Evolutionary conservation across 2,797 vertebrate genomes (phyloP).

Genomic region (Anabas testudineus): DNA sequence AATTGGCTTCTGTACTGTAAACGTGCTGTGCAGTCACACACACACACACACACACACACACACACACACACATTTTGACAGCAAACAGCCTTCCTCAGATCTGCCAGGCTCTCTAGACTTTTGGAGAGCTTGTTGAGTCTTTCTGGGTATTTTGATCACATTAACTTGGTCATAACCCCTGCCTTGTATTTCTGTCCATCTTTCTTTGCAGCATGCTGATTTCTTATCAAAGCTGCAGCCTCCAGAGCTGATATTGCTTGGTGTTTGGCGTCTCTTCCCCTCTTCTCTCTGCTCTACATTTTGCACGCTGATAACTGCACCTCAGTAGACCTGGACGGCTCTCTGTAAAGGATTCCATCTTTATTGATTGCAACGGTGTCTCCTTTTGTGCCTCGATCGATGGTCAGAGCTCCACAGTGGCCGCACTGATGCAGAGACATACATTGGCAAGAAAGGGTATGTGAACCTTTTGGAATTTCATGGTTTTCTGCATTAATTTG

Average conservation of each 20-base stretch:
- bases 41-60: slow-evolving; percentile 14
- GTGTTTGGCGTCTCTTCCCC: neutral
- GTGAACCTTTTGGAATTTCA: no score
- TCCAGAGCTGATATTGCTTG: slow-evolving; percentile 19
- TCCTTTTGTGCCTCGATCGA: slow-evolving; percentile 58
- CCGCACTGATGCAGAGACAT: slow-evolving; percentile 39
- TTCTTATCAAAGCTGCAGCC: slow-evolving; percentile 36
- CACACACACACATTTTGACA: slow-evolving; percentile 31
- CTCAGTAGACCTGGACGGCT: slow-evolving; percentile 7
- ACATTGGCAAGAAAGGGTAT: no score
- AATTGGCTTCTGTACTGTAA: slow-evolving; percentile 53
- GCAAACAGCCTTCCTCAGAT: slow-evolving; percentile 62
- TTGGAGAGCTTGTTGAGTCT: slow-evolving; percentile 53
- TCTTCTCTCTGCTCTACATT: neutral
- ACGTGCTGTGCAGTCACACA: neutral
- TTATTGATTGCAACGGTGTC: slow-evolving; percentile 59
- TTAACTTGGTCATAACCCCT: slow-evolving; percentile 52
- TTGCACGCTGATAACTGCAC: neutral
- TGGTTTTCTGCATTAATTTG: no score
- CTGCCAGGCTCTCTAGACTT: slow-evolving; percentile 61
- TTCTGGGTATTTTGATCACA: slow-evolving; percentile 60
- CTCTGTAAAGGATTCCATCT: slow-evolving; percentile 36
- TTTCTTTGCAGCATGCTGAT: slow-evolving; percentile 25
- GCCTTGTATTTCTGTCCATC: slow-evolving; percentile 10
- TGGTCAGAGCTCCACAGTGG: slow-evolving; percentile 37